Percentiles rank a stretch among this genome's conserved stretches.
These are phyloP conservation scores for Alcedo quadribrachys DNA, from an alignment of 2,797 vertebrate species.

Conservation along the genomic window DNA sequence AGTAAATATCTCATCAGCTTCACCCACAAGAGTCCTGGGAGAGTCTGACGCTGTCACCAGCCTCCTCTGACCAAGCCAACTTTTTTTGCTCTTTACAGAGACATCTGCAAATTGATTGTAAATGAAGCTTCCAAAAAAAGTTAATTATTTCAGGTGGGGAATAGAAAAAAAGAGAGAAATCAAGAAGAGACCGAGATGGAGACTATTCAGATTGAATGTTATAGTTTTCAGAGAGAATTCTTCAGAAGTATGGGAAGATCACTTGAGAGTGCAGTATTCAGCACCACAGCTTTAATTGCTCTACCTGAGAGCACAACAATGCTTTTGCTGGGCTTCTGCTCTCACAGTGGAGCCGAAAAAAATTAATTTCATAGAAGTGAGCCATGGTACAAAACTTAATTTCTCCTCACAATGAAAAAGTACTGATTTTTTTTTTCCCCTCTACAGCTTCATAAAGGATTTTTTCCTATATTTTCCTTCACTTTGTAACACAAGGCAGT, in stretches of 20 bases:
- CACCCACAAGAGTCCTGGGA: not conserved
- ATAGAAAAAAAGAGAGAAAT: not conserved
- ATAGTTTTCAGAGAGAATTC: not conserved
- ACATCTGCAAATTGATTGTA: not conserved
- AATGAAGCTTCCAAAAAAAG: not conserved
- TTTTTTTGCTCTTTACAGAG: not conserved
- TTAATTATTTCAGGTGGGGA: not conserved
- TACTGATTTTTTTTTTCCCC: not conserved
- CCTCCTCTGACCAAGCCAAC: not conserved
- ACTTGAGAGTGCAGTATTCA: not conserved
- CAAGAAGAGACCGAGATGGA: not conserved
- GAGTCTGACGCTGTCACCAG: not conserved
- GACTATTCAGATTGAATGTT: not conserved
- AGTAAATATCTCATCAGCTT: not conserved
- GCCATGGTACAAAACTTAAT: not conserved
- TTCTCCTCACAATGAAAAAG: not conserved
- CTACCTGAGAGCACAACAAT: not conserved
- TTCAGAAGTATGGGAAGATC: not conserved
- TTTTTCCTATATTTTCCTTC: not conserved
- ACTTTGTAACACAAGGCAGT: slow-evolving; percentile 23
- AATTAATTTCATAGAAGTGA: not conserved
- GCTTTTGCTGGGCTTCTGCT: not conserved
- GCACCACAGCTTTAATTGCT: not conserved
- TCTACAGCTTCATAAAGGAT: not conserved
- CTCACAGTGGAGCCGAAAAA: not conserved